A percentile compares a stretch with the other conserved stretches of the same genome.
phyloP scores from a whole-genome alignment of 2,888 invertebrate genomes.

The Oxyteleia sp. region DNA sequence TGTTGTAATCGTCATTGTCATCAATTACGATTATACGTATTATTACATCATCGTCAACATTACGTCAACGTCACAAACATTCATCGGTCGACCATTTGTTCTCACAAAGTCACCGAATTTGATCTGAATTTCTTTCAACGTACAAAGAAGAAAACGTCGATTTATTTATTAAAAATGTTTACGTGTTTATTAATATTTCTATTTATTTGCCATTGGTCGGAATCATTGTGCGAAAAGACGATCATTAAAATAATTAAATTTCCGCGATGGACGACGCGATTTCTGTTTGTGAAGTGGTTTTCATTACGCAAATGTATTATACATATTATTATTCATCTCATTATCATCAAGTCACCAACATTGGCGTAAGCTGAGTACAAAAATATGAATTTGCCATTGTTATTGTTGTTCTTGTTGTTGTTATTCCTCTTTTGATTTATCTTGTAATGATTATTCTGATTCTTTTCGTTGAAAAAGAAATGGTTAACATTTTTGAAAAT shows the following conservation, averaged over 20 bases:
- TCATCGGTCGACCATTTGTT: too few species aligned
- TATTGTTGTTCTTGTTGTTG: slow-evolving; percentile 63
- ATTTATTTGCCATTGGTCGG: too few species aligned
- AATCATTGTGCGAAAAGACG: too few species aligned
- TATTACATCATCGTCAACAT: slow-evolving; percentile 5
- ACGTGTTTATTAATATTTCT: too few species aligned
- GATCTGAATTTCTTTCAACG: too few species aligned
- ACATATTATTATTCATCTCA: not conserved
- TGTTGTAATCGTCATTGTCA: slow-evolving; percentile 75
- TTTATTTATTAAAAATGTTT: too few species aligned
- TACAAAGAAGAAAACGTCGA: too few species aligned
- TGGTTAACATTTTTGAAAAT: slow-evolving; percentile 15
- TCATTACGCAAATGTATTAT: not conserved
- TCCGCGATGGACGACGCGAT: slow-evolving; percentile 3
- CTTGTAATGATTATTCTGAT: slow-evolving; percentile 38
- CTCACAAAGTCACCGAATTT: too few species aligned
- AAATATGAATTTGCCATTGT: slow-evolving; percentile 23
- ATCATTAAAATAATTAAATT: too few species aligned
- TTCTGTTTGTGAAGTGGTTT: slow-evolving; percentile 9
- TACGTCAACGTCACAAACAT: slow-evolving; percentile 18
- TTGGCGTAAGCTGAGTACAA: slow-evolving; percentile 22
- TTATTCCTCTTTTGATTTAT: slow-evolving; percentile 51
- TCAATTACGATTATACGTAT: slow-evolving; percentile 73
- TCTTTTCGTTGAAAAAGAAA: slow-evolving; percentile 1
- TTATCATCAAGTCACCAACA: slow-evolving; percentile 1